phyloP scores from a whole-genome alignment of 2,797 vertebrate genomes.

The Picus viridis region DNA sequence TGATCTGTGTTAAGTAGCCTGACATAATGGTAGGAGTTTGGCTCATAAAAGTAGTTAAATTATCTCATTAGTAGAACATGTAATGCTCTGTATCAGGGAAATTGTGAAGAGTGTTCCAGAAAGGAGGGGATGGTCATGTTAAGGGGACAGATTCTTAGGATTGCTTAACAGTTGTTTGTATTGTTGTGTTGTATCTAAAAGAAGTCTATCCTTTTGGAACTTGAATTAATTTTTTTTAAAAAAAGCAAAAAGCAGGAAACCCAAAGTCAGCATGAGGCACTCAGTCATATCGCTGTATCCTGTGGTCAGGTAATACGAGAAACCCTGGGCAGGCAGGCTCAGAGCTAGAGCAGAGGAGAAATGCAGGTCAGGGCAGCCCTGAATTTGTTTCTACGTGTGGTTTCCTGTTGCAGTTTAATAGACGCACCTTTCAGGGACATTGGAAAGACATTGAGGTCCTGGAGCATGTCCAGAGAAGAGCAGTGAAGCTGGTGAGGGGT shows the following conservation, averaged over 20 bases:
- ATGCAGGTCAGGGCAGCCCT: rapidly evolving
- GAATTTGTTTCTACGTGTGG: neutral
- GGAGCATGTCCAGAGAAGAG: too few species aligned
- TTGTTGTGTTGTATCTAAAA: neutral
- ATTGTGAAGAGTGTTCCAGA: neutral
- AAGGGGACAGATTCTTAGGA: neutral
- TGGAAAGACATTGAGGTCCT: too few species aligned
- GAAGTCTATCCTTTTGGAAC: neutral
- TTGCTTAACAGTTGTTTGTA: neutral
- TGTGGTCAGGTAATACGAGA: neutral
- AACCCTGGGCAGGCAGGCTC: neutral
- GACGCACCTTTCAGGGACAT: neutral
- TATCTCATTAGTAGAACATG: neutral
- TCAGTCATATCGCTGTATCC: rapidly evolving
- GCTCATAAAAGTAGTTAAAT: neutral
- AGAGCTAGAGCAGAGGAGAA: neutral
- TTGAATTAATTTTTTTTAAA: neutral
- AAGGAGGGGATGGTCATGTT: neutral
- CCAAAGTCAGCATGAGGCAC: rapidly evolving
- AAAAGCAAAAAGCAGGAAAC: neutral
- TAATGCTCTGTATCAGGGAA: neutral
- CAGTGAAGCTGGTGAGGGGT: too few species aligned
- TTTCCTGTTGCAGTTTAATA: neutral
- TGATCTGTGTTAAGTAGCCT: neutral
- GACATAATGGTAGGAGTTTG: neutral